Evolutionary conservation across 2,113 vertebrate genomes (phyloP), one percentile per base, ranked within the genome.

Genomic region (Glaucidium brasilianum): DNA sequence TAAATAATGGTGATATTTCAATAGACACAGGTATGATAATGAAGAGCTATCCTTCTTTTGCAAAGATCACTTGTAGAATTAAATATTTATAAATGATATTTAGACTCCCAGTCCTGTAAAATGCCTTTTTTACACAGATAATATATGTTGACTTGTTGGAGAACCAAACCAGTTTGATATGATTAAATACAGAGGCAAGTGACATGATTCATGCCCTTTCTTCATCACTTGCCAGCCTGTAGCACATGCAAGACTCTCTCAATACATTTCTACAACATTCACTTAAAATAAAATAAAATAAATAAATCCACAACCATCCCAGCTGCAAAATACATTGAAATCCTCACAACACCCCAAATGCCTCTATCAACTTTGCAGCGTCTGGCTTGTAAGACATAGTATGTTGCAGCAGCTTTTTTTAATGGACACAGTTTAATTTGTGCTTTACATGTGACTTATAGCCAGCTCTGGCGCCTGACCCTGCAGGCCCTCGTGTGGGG

Each of bases 41-140:
- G 97, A 97, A 98, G 90, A 96, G 95, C 94, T 95, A 96, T 97
- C 85, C 90, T 96, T 98, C 96, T 98, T 96, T 94, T 93, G 95
- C 92, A 97, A 96, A 96, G 95, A 96, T 96, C 96, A 96, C 94
- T 96, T 96, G 95, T 97, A 94, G 91, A 92, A 98, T 98, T 97
- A 98, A 98, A 97, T 97, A 98, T 98, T 98, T 98, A 98, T 97
- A 98, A 98, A 97, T 98, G 96, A 96, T 98, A 97, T 98, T 98
- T 97, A 97, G 96, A 97, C 92, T 96, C 92, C 84, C 58, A 94
- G 85, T 81, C 88, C 64, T 94, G 85, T 96, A 97, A 97, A 97
- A 95, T 90, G 84, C 96, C 94, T 96, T 95, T 97, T 97, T 96
- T 94, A 96, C 78, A 85, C 85, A 95, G 96, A 96, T 97, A 97